phyloP scores from a whole-genome alignment of 2,888 invertebrate genomes.

The Entomobrya multifasciata region DNA sequence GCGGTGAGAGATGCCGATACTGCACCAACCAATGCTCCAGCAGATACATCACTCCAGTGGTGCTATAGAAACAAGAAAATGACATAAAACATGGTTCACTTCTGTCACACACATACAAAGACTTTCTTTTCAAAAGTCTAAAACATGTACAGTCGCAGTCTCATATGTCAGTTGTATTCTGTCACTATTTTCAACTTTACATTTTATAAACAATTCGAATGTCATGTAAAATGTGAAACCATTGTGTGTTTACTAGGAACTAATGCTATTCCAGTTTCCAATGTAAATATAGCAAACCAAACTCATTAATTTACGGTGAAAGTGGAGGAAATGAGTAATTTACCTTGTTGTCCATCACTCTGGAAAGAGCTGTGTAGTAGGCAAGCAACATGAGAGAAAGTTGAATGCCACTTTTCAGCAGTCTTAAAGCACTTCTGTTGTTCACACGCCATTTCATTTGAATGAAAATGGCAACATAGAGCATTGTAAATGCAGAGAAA shows the following conservation, averaged over 20 bases:
- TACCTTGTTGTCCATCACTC: slow-evolving; percentile 94
- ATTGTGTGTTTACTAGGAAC: too few relatives aligned
- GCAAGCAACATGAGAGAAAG: slow-evolving; percentile 89
- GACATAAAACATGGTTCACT: background rate
- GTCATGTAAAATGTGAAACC: too few relatives aligned
- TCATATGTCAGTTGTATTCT: too few relatives aligned
- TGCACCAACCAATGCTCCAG: slow-evolving; percentile 82
- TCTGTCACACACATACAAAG: too few relatives aligned
- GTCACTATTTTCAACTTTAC: too few relatives aligned
- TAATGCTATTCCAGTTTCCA: background rate
- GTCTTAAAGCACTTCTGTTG: slow-evolving; percentile 87
- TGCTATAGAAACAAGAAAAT: slow-evolving; percentile 81
- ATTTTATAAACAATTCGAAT: too few relatives aligned
- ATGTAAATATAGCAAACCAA: slow-evolving; percentile 44
- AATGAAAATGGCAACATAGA: slow-evolving; percentile 78
- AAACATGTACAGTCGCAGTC: too few relatives aligned
- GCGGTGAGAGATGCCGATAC: slow-evolving; percentile 80
- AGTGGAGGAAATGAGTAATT: slow-evolving; percentile 15
- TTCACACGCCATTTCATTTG: slow-evolving; percentile 77
- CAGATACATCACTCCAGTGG: slow-evolving; percentile 84
- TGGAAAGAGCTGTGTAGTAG: slow-evolving; percentile 92
- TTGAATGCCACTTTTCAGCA: slow-evolving; percentile 93
- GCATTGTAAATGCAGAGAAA: slow-evolving; percentile 86
- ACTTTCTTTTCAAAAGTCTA: too few relatives aligned
- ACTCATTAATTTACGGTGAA: background rate